Base-by-base conservation (phyloP, 2,797 vertebrate species). In the Discoglossus pictus region DNA sequence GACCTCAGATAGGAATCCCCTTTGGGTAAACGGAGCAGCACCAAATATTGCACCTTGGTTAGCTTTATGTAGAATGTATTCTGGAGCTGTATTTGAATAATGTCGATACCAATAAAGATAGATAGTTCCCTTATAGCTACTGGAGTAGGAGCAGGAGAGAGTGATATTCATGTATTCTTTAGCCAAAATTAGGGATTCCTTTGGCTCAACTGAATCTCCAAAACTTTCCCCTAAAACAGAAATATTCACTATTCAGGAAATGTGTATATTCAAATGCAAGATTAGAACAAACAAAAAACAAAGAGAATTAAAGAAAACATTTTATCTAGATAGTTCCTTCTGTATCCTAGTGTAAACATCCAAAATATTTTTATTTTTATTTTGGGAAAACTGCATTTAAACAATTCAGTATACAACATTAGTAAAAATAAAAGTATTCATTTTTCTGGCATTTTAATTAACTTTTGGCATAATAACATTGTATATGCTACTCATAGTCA, bases 1-100 rank as follows among this genome's bases (percentile, higher is more conserved):
- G 18, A 1, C 55, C 36, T 38, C 39, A 9, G 54, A 70, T 15
- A 69, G 55, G 54, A 75, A 75, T 16, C 9, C 46, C 52, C 24
- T 18, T 55, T 2, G n/a, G n/a, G 54, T 71, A 70, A 78, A 75
- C 25, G 1, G 2, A 11, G 65, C 44, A 1, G 54, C 21, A 21
- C 46, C 50, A 42, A 51, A 72, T 31, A 4, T n/a, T 6, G 47
- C 10, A 4, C 20, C 47, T 23, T 15, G 13, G 47, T 20, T 7
- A 13, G 11, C n/a, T 50, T n/a, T n/a, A n/a, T n/a, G n/a, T n/a
- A n/a, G n/a, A n/a, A n/a, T n/a, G n/a, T n/a, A n/a, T n/a, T n/a
- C 9, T n/a, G 2, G 48, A 13, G 1, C 23, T 31, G 4, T 12
- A 3, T 10, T 12, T 1, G 48, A 11, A 40, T 25, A 16, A 18